Conservation (phyloP, 2,113 vertebrate genomes). For the Anolis carolinensis region DNA sequence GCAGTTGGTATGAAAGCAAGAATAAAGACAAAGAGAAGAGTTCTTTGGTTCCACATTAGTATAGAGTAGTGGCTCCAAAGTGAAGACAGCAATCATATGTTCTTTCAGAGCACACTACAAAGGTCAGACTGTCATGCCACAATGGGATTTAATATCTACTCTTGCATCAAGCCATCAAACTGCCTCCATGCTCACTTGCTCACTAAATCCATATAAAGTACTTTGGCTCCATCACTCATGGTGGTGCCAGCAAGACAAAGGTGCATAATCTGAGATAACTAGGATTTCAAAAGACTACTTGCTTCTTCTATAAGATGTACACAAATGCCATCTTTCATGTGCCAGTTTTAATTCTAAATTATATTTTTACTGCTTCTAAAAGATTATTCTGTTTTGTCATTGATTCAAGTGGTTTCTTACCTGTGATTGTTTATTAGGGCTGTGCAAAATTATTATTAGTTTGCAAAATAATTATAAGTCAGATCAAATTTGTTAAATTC, state of each 20-base stretch:
- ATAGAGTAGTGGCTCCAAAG: background rate
- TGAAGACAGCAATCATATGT: slow-evolving; percentile 2
- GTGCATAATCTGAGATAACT: background rate
- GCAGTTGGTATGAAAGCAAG: slow-evolving; percentile 13
- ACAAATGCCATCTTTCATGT: background rate
- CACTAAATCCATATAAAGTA: background rate
- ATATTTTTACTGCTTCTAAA: background rate
- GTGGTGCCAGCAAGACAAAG: background rate
- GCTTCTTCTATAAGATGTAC: background rate
- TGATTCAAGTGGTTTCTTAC: background rate
- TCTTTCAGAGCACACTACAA: background rate
- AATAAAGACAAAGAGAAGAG: background rate
- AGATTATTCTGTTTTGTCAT: background rate
- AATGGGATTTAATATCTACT: slow-evolving; percentile 19
- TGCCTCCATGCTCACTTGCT: background rate
- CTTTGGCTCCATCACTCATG: background rate
- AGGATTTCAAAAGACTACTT: background rate
- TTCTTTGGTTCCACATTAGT: slow-evolving; percentile 32
- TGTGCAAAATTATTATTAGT: too few relatives aligned
- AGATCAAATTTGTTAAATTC: too few relatives aligned
- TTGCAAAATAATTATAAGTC: too few relatives aligned
- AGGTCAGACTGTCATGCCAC: slow-evolving; percentile 9
- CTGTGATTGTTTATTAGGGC: too few relatives aligned
- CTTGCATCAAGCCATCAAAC: slow-evolving; percentile 24
- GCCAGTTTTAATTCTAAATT: background rate